Base-by-base conservation (phyloP, 2,797 vertebrate genomes). In the Hemibagrus guttatus region DNA sequence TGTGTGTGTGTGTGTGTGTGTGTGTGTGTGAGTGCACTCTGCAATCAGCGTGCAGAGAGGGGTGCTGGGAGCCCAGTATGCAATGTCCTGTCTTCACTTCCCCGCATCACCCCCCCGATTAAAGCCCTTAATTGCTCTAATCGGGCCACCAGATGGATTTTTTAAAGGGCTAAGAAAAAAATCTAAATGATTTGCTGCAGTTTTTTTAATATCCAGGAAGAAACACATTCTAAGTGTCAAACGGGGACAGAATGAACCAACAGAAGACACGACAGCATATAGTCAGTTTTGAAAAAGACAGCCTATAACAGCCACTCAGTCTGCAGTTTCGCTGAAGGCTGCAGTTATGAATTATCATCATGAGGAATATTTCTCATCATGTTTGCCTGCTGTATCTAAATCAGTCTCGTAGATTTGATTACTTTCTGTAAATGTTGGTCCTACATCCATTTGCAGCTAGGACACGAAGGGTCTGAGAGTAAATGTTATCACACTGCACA, bases 61-160 rank as follows among this genome's bases (percentile, higher is more conserved):
- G 63, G 52, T 78, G 72, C 58, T 56, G 56, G 17, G 35, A 59
- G 81, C 64, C 86, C 86, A 69, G 88, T 81, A 52, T 66, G 85
- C 85, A 49, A 68, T 81, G 81, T 89, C 87, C 86, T 82, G 87
- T 90, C 82, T 87, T 83, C 72, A 39, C 84, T 82, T 81, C 82
- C 58, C 56, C 81, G 56, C 78, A 72, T 75, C 64, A 23, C 78
- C 84, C 84, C 84, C 64, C 68, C 81, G 82, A 90, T 90, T 89
- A 84, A 84, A 84, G 78, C 16, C 61, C 86, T 83, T 89, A 90
- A 90, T 90, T 84, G 78, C 86, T 84, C 86, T 89, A 87, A 90
- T 87, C 84, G 86, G 82, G 88, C 66, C 52, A 54, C 88, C 89
- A 89, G 84, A 90, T 88, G 89, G 88, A 90, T 89, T 87, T 84